Evolutionary conservation across 2,888 invertebrate genomes (phyloP).

Genomic region (Oxyscelio sp.): DNA sequence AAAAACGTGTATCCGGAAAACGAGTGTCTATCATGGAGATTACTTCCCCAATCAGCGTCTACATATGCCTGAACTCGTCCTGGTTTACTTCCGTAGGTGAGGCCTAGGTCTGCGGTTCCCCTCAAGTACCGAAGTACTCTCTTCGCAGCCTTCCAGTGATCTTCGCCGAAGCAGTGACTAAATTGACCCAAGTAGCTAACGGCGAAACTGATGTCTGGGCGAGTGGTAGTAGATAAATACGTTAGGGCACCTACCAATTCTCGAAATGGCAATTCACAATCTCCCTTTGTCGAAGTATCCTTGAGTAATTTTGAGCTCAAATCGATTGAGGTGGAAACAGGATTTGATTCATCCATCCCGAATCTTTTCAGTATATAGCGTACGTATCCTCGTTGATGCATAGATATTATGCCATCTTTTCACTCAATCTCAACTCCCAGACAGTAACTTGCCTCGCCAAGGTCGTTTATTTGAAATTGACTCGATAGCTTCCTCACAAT

Average conservation of each 20-base stretch:
- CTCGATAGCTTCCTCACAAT: not conserved
- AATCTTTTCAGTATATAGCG: conserved; percentile 11
- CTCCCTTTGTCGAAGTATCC: not conserved
- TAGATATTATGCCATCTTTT: not conserved
- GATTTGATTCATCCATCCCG: conserved; percentile 31
- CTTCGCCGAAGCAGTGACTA: conserved; percentile 44
- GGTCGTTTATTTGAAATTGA: not conserved
- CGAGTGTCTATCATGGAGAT: not conserved
- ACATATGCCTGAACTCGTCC: conserved; percentile 1
- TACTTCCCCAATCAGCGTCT: conserved; percentile 15
- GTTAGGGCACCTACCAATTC: conserved; percentile 48
- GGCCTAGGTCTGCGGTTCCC: not conserved
- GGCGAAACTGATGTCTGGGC: conserved; percentile 50
- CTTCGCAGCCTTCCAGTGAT: conserved; percentile 17
- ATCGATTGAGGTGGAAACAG: conserved; percentile 23
- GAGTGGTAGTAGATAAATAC: conserved; percentile 44
- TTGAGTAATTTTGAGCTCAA: not conserved
- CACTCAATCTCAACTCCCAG: conserved; percentile 3
- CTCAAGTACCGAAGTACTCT: conserved; percentile 25
- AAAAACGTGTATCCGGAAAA: conserved; percentile 4
- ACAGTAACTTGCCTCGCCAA: conserved; percentile 1
- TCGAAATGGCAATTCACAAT: not conserved
- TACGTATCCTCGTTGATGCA: conserved; percentile 76
- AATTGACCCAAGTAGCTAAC: conserved; percentile 62
- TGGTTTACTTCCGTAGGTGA: not conserved